These are phyloP conservation scores for Acleris cristana DNA, from an alignment of 2,888 invertebrate species.

Conservation along the genomic window DNA sequence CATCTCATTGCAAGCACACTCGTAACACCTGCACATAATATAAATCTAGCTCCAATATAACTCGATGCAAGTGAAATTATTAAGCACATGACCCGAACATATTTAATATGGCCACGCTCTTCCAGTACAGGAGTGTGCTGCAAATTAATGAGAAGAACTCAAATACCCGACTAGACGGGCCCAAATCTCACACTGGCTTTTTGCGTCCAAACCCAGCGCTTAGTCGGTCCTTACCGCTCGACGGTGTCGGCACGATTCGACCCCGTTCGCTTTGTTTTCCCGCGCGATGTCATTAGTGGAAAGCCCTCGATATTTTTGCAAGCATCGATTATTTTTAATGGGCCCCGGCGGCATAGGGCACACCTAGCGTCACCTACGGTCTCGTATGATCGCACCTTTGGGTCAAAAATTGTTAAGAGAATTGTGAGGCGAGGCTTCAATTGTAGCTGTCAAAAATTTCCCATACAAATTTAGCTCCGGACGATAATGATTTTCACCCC, in stretches of 20 bases:
- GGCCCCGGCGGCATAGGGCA: conserved; percentile 63
- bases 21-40: too few species aligned
- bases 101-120: conserved; percentile 2
- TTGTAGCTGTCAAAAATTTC: too few species aligned
- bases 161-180: conserved; percentile 16
- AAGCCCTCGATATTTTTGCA: conserved; percentile 79
- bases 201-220: conserved; percentile 27
- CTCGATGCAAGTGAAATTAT: too few species aligned
- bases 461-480: too few species aligned
- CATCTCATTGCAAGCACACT: too few species aligned
- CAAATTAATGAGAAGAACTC: conserved; percentile 24
- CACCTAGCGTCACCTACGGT: conserved; percentile 53
- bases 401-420: too few species aligned
- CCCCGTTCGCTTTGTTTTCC: conserved; percentile 70
- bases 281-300: conserved; percentile 80
- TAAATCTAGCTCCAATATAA: too few species aligned
- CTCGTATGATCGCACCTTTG: too few species aligned
- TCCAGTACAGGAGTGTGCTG: neutral
- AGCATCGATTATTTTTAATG: conserved; percentile 83
- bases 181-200: conserved; percentile 24
- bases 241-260: conserved; percentile 37
- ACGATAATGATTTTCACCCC: too few species aligned
- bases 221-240: conserved; percentile 32
- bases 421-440: too few species aligned
- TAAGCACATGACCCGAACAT: neutral